These are phyloP conservation scores for Phataginus tricuspis DNA, from an alignment of 2,797 vertebrate genomes.

Conservation along the genomic window DNA sequence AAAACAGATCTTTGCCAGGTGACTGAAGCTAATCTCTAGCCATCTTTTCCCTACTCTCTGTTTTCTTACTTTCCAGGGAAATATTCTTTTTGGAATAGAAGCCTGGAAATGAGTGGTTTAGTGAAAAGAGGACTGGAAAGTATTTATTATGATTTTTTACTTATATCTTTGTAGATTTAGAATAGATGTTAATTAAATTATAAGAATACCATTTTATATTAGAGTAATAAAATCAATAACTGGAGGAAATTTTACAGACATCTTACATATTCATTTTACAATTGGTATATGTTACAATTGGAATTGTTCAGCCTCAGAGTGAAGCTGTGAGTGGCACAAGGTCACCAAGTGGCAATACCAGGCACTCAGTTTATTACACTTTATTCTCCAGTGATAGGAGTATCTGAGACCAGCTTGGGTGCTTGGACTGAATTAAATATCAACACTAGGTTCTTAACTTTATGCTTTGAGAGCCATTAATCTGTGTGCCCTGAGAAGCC, in stretches of 20 bases:
- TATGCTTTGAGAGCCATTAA: not conserved
- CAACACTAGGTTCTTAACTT: not conserved
- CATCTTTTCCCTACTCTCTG: not conserved
- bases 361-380: not conserved
- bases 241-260: not conserved
- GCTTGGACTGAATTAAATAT: not conserved
- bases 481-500: not conserved
- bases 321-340: not conserved
- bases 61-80: slow-evolving; percentile 42
- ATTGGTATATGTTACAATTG: not conserved
- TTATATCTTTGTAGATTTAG: slow-evolving; percentile 43
- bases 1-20: not conserved
- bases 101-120: slow-evolving; percentile 30
- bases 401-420: not conserved
- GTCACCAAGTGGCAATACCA: not conserved
- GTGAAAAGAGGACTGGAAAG: not conserved
- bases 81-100: slow-evolving; percentile 40
- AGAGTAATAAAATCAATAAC: slow-evolving; percentile 7
- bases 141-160: slow-evolving; percentile 51
- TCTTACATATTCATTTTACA: slow-evolving; percentile 16
- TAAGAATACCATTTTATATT: slow-evolving; percentile 16
- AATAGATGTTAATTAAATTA: slow-evolving; percentile 20
- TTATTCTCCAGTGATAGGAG: not conserved
- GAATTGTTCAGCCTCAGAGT: not conserved
- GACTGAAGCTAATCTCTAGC: not conserved